A percentile compares a stretch with the other conserved stretches of the same genome.
These are phyloP conservation scores for Nephila pilipes DNA, from an alignment of 1,140 invertebrate genomes.

Conservation along the genomic window DNA sequence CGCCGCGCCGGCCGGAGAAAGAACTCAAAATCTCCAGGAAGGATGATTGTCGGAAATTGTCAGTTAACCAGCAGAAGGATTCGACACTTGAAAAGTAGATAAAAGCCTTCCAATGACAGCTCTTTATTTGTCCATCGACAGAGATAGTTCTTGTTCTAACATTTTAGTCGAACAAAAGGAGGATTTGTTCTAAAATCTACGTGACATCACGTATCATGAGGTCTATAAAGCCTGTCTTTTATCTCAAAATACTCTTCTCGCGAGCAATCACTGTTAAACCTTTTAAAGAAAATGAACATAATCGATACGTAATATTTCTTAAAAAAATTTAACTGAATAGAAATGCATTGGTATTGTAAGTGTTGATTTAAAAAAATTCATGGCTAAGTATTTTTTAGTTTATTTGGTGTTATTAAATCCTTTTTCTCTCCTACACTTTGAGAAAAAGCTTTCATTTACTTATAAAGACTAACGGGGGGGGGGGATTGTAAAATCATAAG, in stretches of 20 bases:
- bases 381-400: too few species aligned
- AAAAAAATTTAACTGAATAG: too few species aligned
- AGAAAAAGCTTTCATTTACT: too few species aligned
- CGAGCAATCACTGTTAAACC: background rate
- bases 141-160: background rate
- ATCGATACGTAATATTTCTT: background rate
- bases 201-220: too few species aligned
- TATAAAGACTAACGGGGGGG: too few species aligned
- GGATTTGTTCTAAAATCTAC: constrained; percentile 19
- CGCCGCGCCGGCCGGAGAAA: too few species aligned
- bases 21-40: background rate
- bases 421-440: too few species aligned
- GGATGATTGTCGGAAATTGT: constrained; percentile 54
- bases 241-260: background rate
- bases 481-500: too few species aligned
- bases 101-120: background rate
- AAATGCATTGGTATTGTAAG: too few species aligned
- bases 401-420: too few species aligned
- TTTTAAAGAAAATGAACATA: background rate
- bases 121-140: background rate
- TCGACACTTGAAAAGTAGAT: constrained; percentile 47
- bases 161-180: background rate
- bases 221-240: background rate
- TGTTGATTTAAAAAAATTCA: too few species aligned
- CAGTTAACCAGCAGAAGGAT: constrained; percentile 39